A percentile compares a stretch with the other conserved stretches of the same genome.
phyloP scores from a whole-genome alignment of 2,888 invertebrate genomes.

The Malacosoma neustria region DNA sequence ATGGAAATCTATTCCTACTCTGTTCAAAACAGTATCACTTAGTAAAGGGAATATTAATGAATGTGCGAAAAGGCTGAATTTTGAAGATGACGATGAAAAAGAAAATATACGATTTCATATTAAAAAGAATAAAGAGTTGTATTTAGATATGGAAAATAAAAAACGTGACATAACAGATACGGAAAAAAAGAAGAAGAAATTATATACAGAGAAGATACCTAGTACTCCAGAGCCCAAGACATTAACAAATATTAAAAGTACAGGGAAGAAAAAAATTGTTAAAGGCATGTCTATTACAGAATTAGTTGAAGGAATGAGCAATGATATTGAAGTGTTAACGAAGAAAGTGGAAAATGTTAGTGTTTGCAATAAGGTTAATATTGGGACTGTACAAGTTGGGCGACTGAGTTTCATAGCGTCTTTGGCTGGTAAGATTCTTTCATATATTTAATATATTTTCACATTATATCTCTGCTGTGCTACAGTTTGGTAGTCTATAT shows the following conservation, averaged over 20 bases:
- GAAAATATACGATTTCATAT: conserved; percentile 44
- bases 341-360: conserved; percentile 33
- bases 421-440: conserved; percentile 57
- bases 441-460: too few relatives aligned
- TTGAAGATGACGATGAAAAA: conserved; percentile 50
- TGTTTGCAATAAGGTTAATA: conserved; percentile 24
- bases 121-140: conserved; percentile 36
- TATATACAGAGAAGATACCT: conserved; percentile 47
- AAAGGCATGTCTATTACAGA: conserved; percentile 54
- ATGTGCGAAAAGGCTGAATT: conserved; percentile 45
- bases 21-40: conserved; percentile 45
- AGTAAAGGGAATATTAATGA: conserved; percentile 36
- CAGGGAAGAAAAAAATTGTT: conserved; percentile 39
- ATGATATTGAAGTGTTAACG: conserved; percentile 28
- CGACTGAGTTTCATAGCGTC: conserved; percentile 71
- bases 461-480: too few relatives aligned
- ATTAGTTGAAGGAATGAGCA: conserved; percentile 39
- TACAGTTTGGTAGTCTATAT: too few relatives aligned
- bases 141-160: conserved; percentile 43
- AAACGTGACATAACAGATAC: conserved; percentile 56
- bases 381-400: conserved; percentile 14
- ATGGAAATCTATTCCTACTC: conserved; percentile 67
- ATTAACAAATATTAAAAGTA: conserved; percentile 32
- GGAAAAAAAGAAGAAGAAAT: conserved; percentile 45
- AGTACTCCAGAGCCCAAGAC: conserved; percentile 31